phyloP scores from a whole-genome alignment of 2,797 vertebrate species.

The Pangasius djambal region DNA sequence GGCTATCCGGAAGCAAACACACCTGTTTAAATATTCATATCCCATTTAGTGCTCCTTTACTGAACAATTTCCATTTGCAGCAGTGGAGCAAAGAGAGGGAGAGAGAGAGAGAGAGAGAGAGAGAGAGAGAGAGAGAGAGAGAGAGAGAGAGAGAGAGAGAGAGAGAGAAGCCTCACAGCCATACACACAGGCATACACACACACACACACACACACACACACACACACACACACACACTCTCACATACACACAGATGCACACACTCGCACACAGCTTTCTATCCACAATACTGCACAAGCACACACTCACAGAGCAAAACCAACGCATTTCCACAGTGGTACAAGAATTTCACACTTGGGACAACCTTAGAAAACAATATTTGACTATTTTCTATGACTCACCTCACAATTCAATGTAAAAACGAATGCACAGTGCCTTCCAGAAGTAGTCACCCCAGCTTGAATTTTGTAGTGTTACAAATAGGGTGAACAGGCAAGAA shows the following conservation, averaged over 20 bases:
- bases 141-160: background rate
- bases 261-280: background rate
- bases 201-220: too few relatives aligned
- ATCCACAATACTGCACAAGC: background rate
- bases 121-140: background rate
- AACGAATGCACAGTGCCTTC: background rate
- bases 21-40: slow-evolving; percentile 54
- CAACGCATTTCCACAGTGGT: slow-evolving; percentile 14
- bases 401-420: background rate
- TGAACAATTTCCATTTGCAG: slow-evolving; percentile 39
- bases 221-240: background rate
- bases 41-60: slow-evolving; percentile 44
- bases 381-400: background rate
- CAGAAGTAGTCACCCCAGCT: background rate
- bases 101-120: slow-evolving; percentile 1
- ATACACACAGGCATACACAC: background rate
- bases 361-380: background rate
- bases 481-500: background rate
- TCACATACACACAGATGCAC: background rate
- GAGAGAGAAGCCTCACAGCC: background rate
- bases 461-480: background rate
- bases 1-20: slow-evolving; percentile 42
- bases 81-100: background rate
- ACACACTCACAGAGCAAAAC: background rate
- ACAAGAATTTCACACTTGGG: background rate